Conservation (phyloP, 2,888 invertebrate genomes). For the Sceliomorpha sp. region DNA sequence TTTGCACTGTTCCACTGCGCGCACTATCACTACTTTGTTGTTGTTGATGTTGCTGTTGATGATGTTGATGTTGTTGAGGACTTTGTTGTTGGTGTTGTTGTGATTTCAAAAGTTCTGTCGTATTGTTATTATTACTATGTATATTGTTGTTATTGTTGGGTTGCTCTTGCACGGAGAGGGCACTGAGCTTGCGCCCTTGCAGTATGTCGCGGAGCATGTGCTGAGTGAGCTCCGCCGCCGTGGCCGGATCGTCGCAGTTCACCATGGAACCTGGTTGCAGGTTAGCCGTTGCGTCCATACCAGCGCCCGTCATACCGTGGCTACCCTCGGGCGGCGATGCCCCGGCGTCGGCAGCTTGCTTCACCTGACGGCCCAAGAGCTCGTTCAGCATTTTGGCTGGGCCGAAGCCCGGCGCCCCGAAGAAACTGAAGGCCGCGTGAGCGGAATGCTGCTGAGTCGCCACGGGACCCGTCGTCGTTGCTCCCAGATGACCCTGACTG, state of each 20-base stretch:
- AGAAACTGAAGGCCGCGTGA: constrained; percentile 87
- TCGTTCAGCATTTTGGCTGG: constrained; percentile 96
- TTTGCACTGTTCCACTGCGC: constrained; percentile 78
- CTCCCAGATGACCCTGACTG: constrained; percentile 75
- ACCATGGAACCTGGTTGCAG: constrained; percentile 81
- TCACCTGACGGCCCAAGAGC: constrained; percentile 90
- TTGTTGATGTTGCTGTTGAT: constrained; percentile 68
- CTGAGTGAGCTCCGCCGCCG: constrained; percentile 84
- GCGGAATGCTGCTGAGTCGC: constrained; percentile 83
- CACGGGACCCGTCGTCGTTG: constrained; percentile 82
- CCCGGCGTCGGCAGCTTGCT: constrained; percentile 85
- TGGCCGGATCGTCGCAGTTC: constrained; percentile 82
- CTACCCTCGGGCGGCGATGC: constrained; percentile 81
- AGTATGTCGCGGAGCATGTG: constrained; percentile 95
- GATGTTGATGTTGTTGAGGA: constrained; percentile 81
- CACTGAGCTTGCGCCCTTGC: constrained; percentile 92
- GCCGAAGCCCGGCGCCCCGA: constrained; percentile 91
- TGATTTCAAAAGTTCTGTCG: constrained; percentile 81
- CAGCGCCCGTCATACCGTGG: constrained; percentile 81
- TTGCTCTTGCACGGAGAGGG: constrained; percentile 87
- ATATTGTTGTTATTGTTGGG: constrained; percentile 81
- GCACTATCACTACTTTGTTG: constrained; percentile 76
- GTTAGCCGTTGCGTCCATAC: constrained; percentile 77
- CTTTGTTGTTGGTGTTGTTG: constrained; percentile 81
- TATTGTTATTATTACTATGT: constrained; percentile 82